These are phyloP conservation scores for Notarius lentiginosus DNA, from an alignment of 2,113 vertebrate species.

Conservation along the genomic window DNA sequence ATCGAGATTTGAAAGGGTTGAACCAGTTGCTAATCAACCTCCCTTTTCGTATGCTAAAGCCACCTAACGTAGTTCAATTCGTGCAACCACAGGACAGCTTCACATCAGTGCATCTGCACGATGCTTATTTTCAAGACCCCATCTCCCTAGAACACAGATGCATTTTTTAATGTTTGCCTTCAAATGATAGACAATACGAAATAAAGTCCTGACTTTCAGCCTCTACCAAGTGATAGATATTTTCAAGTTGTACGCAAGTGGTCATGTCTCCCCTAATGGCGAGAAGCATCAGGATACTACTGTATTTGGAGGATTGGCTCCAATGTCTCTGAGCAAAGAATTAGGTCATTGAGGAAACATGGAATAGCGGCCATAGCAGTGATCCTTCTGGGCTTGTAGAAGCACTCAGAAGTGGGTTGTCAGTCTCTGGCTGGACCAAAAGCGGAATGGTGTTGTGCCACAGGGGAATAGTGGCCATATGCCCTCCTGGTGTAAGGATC, in stretches of 20 bases:
- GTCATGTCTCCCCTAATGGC: not conserved
- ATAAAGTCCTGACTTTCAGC: not conserved
- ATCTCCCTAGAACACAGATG: not conserved
- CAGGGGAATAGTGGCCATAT: not conserved
- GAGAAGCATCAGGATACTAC: not conserved
- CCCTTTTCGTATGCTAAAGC: not conserved
- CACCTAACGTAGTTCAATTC: not conserved
- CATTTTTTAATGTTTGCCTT: not conserved
- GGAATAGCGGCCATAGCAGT: not conserved
- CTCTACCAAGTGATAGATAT: not conserved
- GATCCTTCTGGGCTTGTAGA: not conserved
- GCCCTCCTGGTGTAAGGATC: not conserved
- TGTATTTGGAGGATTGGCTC: not conserved
- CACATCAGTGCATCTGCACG: not conserved
- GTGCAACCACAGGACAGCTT: not conserved
- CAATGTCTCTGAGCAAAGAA: not conserved
- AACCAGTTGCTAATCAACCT: not conserved
- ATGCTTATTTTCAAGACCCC: not conserved
- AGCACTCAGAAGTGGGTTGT: not conserved
- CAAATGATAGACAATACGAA: not conserved
- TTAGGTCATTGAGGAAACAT: not conserved
- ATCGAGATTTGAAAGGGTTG: not conserved
- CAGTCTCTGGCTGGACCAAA: no score
- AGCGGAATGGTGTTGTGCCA: not conserved
- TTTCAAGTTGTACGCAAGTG: not conserved